Conservation (phyloP, 2,113 vertebrate genomes). For the Sisor rabdophorus region DNA sequence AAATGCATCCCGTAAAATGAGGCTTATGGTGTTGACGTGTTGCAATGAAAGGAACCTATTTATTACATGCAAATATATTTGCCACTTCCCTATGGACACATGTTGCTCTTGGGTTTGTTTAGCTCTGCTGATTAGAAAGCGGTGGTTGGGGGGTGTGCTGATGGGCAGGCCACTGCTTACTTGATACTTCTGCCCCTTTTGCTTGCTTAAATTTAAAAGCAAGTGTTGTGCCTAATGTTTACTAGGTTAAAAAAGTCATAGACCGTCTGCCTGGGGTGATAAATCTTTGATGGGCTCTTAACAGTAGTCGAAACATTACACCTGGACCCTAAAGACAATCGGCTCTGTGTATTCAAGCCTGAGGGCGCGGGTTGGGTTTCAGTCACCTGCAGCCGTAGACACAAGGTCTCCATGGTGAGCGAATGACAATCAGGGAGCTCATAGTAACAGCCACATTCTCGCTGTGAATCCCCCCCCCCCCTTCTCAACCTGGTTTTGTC, state of each 20-base stretch:
- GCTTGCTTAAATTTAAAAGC: constrained; percentile 17
- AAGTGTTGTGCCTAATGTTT: neutral
- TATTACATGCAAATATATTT: constrained; percentile 55
- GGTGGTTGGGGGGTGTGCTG: constrained; percentile 44
- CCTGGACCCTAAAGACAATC: constrained; percentile 51
- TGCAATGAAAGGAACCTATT: constrained; percentile 49
- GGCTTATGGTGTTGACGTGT: constrained; percentile 40
- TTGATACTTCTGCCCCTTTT: constrained; percentile 3
- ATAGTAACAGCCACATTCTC: constrained; percentile 45
- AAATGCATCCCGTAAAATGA: constrained; percentile 43
- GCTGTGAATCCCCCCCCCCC: constrained; percentile 35
- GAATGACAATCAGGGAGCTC: constrained; percentile 46
- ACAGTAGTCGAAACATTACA: constrained; percentile 34
- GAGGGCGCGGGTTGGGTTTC: constrained; percentile 48
- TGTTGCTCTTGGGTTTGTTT: constrained; percentile 47
- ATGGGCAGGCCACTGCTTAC: constrained; percentile 17
- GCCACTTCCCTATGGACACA: constrained; percentile 40
- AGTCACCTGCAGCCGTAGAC: constrained; percentile 51
- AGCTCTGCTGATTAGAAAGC: constrained; percentile 45
- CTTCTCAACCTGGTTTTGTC: constrained; percentile 28
- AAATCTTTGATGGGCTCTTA: constrained; percentile 26
- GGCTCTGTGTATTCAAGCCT: constrained; percentile 47
- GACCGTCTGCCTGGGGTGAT: constrained; percentile 24
- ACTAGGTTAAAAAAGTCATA: neutral
- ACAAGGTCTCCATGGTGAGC: constrained; percentile 56